Conservation (phyloP, 1,140 invertebrate species). For the Anadara kagoshimensis region DNA sequence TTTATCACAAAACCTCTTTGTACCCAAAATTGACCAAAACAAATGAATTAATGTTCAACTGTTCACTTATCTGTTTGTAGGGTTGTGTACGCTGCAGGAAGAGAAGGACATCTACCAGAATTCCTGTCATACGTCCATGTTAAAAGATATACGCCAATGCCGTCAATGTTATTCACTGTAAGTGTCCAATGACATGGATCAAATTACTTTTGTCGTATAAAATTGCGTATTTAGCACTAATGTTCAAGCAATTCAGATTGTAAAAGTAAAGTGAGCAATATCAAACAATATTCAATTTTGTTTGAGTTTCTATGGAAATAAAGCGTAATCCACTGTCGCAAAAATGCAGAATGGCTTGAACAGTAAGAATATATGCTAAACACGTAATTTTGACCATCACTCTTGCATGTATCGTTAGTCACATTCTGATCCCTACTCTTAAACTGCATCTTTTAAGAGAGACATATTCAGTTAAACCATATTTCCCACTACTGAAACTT, state of each 20-base stretch:
- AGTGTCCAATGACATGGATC: slow-evolving; percentile 65
- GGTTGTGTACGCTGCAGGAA: slow-evolving; percentile 93
- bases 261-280: not conserved
- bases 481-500: too few relatives aligned
- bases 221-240: not conserved
- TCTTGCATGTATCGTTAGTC: too few relatives aligned
- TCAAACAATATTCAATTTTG: too few relatives aligned
- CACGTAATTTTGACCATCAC: not conserved
- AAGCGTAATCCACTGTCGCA: too few relatives aligned
- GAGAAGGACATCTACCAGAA: slow-evolving; percentile 91
- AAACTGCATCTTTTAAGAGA: too few relatives aligned
- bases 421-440: too few relatives aligned
- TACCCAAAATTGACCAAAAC: too few relatives aligned
- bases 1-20: not conserved
- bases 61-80: too few relatives aligned
- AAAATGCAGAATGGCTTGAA: not conserved
- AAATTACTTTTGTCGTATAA: not conserved
- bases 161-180: slow-evolving; percentile 93
- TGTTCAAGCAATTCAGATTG: not conserved
- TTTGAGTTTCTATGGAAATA: too few relatives aligned
- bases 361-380: not conserved
- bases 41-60: too few relatives aligned
- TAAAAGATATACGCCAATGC: slow-evolving; percentile 88
- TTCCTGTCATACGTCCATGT: slow-evolving; percentile 92
- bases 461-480: too few relatives aligned